Percentiles rank a stretch among this genome's conserved stretches.
Evolutionary conservation across 2,888 invertebrate genomes (phyloP).

Genomic region (Troglohyphantes excavatus): DNA sequence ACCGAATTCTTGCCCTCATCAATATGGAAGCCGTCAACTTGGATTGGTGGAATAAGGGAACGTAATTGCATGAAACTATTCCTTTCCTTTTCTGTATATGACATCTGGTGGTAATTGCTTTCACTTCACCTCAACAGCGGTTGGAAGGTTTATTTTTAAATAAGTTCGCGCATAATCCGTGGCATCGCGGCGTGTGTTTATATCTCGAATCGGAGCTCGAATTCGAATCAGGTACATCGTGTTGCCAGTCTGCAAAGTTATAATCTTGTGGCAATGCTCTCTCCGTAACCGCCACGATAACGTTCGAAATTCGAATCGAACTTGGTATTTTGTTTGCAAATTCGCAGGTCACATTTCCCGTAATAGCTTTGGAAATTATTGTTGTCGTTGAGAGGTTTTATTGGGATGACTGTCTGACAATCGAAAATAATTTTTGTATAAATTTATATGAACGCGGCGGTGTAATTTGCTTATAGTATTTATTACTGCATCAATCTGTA

Average conservation of each 20-base stretch:
- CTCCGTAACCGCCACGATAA: not conserved
- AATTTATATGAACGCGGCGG: too few relatives aligned
- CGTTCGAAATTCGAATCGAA: not conserved
- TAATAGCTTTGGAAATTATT: too few relatives aligned
- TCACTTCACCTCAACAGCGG: not conserved
- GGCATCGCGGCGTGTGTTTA: not conserved
- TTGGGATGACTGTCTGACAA: too few relatives aligned
- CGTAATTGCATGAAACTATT: conserved; percentile 2
- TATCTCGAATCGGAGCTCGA: too few relatives aligned
- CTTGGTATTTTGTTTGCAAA: too few relatives aligned
- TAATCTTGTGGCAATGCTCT: not conserved
- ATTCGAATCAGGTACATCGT: not conserved
- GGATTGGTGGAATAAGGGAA: not conserved
- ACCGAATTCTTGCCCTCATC: conserved; percentile 39
- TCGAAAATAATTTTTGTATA: too few relatives aligned
- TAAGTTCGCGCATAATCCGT: not conserved
- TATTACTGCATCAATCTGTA: too few relatives aligned
- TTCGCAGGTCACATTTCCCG: too few relatives aligned
- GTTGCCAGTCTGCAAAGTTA: not conserved
- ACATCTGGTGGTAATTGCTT: not conserved
- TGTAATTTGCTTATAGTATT: too few relatives aligned
- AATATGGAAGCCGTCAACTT: conserved; percentile 11
- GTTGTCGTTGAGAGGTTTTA: too few relatives aligned
- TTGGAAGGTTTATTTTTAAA: not conserved
- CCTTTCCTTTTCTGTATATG: conserved; percentile 54